Conservation (phyloP, 2,888 invertebrate genomes). For the Mythimna vitellina region DNA sequence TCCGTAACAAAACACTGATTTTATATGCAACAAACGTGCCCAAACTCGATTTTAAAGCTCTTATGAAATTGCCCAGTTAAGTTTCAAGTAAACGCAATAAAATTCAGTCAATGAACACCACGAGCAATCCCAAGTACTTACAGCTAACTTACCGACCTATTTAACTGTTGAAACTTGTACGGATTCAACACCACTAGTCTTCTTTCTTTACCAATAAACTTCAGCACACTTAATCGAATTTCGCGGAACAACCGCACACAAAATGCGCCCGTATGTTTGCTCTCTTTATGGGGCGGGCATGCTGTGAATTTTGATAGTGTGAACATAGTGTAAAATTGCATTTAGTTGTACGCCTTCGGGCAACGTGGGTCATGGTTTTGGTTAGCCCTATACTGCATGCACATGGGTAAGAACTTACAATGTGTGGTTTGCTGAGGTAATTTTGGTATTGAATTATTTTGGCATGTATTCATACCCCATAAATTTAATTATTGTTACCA, state of each 20-base stretch:
- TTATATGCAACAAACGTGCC: conserved; percentile 7
- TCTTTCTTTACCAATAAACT: conserved; percentile 12
- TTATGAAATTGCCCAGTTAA: conserved; percentile 19
- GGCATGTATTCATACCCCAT: too few relatives aligned
- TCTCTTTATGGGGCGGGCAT: conserved; percentile 76
- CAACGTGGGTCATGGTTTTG: conserved; percentile 58
- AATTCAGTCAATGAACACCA: conserved; percentile 12
- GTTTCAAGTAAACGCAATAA: conserved; percentile 22
- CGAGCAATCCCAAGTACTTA: conserved; percentile 16
- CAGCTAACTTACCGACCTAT: conserved; percentile 23
- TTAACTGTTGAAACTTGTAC: conserved; percentile 13
- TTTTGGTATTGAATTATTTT: not conserved
- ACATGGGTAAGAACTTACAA: conserved; percentile 5
- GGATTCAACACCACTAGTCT: conserved; percentile 12
- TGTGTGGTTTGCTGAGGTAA: conserved; percentile 14
- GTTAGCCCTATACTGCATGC: not conserved
- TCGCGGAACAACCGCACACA: conserved; percentile 31
- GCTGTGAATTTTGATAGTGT: conserved; percentile 85
- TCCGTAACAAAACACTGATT: not conserved
- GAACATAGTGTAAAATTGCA: conserved; percentile 83
- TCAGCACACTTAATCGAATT: conserved; percentile 37
- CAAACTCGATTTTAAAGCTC: conserved; percentile 25
- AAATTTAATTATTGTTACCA: too few relatives aligned
- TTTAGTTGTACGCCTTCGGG: conserved; percentile 72
- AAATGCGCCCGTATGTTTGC: conserved; percentile 68